phyloP scores from a whole-genome alignment of 2,113 vertebrate species.

The Sorex fumeus region DNA sequence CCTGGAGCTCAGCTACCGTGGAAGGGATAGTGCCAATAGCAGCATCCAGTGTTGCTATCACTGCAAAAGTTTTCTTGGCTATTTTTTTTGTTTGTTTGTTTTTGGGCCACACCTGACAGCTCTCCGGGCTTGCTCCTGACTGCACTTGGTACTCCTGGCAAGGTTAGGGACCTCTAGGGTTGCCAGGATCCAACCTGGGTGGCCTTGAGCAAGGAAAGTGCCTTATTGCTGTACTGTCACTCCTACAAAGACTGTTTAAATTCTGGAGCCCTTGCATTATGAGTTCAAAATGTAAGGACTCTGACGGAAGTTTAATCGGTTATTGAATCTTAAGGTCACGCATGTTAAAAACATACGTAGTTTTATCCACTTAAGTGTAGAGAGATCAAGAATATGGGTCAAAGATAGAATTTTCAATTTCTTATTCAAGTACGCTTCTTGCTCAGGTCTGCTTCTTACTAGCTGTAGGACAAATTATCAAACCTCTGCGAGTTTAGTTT shows the following conservation, averaged over 20 bases:
- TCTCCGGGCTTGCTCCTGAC: no score
- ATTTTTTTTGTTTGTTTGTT: no score
- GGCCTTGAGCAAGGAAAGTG: no score
- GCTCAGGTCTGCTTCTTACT: not conserved
- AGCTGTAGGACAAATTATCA: constrained; percentile 23
- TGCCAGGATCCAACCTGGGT: no score
- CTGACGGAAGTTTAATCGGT: no score
- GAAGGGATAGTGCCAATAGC: not conserved
- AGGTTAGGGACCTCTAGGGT: no score
- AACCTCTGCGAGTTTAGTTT: constrained; percentile 42
- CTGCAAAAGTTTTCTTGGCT: not conserved
- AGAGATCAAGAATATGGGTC: not conserved
- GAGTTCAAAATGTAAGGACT: not conserved
- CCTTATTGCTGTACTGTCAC: no score
- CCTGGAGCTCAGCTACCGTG: not conserved
- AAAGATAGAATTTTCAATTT: not conserved
- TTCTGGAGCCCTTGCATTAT: constrained; percentile 32
- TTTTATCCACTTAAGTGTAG: not conserved
- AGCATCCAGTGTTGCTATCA: not conserved
- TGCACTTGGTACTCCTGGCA: no score
- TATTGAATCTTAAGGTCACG: not conserved
- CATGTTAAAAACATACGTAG: not conserved
- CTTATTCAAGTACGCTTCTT: not conserved
- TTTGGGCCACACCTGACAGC: no score
- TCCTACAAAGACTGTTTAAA: not conserved